A percentile compares a stretch with the other conserved stretches of the same genome.
These are phyloP conservation scores for Caenorhabditis briggsae DNA, from an alignment of 1,140 invertebrate genomes.

Conservation along the genomic window DNA sequence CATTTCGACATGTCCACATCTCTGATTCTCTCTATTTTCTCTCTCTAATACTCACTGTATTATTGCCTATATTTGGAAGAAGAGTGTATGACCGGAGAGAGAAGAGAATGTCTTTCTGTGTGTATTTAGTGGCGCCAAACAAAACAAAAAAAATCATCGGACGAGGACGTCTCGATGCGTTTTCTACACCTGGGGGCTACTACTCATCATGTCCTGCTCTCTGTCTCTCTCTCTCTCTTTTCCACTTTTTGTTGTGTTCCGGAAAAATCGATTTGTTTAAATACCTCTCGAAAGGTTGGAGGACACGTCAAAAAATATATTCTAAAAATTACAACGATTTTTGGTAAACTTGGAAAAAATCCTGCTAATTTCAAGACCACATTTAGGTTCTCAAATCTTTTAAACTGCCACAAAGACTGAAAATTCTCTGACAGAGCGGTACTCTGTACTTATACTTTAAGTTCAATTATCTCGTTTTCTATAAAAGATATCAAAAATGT, in stretches of 20 bases:
- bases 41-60: neutral
- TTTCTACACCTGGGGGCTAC: constrained; percentile 38
- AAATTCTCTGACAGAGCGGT: too few species aligned
- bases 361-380: neutral
- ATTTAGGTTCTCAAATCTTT: neutral
- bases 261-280: too few species aligned
- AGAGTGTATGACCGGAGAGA: constrained; percentile 26
- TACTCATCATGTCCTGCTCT: constrained; percentile 23
- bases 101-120: constrained; percentile 9
- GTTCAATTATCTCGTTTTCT: too few species aligned
- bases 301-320: too few species aligned
- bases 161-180: neutral
- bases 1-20: neutral
- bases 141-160: constrained; percentile 11
- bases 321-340: neutral
- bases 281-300: too few species aligned
- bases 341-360: neutral
- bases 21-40: neutral
- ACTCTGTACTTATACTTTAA: too few species aligned
- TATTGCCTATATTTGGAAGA: constrained; percentile 45
- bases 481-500: too few species aligned
- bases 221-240: neutral
- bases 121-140: constrained; percentile 50
- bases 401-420: too few species aligned
- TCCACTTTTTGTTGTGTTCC: neutral